Conservation (phyloP, 1,140 invertebrate genomes). For the Ceratina japonica region DNA sequence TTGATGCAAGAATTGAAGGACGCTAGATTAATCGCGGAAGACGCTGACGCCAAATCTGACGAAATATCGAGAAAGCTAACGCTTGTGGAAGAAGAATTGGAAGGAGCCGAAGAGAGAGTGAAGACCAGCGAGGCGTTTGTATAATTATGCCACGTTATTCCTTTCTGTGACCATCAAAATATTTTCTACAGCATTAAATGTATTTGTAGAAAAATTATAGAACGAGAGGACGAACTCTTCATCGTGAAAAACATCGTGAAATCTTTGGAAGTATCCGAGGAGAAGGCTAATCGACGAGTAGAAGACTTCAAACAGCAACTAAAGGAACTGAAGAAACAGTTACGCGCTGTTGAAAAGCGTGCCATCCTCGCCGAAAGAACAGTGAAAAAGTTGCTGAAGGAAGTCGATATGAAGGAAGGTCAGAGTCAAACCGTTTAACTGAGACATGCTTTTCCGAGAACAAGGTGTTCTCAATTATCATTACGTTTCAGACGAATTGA, state of each 20-base stretch:
- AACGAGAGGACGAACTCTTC: slow-evolving; percentile 78
- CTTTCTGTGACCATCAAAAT: not conserved
- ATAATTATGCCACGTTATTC: slow-evolving; percentile 33
- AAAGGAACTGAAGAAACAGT: slow-evolving; percentile 72
- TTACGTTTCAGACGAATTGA: slow-evolving; percentile 83
- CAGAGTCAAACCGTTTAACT: not conserved
- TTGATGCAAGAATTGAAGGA: slow-evolving; percentile 89
- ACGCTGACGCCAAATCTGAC: slow-evolving; percentile 90
- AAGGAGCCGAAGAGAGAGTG: slow-evolving; percentile 92
- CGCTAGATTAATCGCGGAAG: slow-evolving; percentile 88
- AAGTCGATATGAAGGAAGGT: slow-evolving; percentile 78
- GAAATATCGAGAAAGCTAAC: slow-evolving; percentile 93
- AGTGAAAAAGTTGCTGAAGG: slow-evolving; percentile 74
- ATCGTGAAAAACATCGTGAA: slow-evolving; percentile 79
- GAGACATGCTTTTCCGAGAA: not conserved
- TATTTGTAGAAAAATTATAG: slow-evolving; percentile 74
- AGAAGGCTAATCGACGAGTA: slow-evolving; percentile 77
- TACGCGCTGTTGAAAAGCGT: slow-evolving; percentile 76
- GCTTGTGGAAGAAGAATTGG: slow-evolving; percentile 93
- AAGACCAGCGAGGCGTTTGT: slow-evolving; percentile 92
- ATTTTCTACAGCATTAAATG: not conserved
- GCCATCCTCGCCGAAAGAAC: slow-evolving; percentile 74
- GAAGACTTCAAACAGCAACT: slow-evolving; percentile 75
- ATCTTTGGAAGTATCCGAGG: slow-evolving; percentile 77
- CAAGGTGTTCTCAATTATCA: not conserved